A percentile compares a stretch with the other conserved stretches of the same genome.
These are phyloP conservation scores for Zootermopsis nevadensis DNA, from an alignment of 2,888 invertebrate genomes.

Conservation along the genomic window DNA sequence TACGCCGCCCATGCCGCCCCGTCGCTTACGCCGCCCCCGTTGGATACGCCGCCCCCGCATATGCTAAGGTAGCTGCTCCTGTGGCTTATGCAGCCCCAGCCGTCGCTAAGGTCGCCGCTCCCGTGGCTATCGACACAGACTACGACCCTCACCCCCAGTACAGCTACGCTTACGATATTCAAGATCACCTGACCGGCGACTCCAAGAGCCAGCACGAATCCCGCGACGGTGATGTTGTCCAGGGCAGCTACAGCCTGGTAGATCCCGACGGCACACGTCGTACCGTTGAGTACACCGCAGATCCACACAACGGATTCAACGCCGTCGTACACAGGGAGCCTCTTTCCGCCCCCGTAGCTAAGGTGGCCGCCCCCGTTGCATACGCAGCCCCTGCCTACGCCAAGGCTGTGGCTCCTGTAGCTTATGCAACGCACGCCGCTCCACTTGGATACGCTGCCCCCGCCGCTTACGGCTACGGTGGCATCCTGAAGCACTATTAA, in stretches of 20 bases:
- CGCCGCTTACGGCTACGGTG: conserved; percentile 3
- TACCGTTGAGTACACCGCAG: conserved; percentile 58
- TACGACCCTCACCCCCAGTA: conserved; percentile 48
- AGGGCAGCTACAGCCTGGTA: conserved; percentile 50
- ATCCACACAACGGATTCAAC: conserved; percentile 51
- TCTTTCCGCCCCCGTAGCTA: conserved; percentile 59
- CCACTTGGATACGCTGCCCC: conserved; percentile 53
- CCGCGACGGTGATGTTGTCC: conserved; percentile 51
- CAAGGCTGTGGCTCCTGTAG: conserved; percentile 45
- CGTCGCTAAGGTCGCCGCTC: conserved; percentile 55
- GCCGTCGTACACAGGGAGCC: conserved; percentile 53
- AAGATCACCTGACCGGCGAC: conserved; percentile 49
- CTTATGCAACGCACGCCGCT: conserved; percentile 52
- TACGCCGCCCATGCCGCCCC: conserved; percentile 52
- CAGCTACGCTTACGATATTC: conserved; percentile 48
- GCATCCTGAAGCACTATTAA: background rate
- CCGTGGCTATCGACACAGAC: conserved; percentile 51
- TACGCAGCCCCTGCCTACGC: conserved; percentile 52
- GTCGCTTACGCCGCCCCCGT: conserved; percentile 54
- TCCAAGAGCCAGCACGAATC: conserved; percentile 46
- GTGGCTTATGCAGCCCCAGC: conserved; percentile 49
- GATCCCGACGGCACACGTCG: conserved; percentile 50
- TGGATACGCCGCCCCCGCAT: conserved; percentile 52
- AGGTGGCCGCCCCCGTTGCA: conserved; percentile 54
- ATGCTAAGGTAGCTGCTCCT: conserved; percentile 41